phyloP scores from a whole-genome alignment of 1,140 invertebrate species.

The Zaprionus capensis region DNA sequence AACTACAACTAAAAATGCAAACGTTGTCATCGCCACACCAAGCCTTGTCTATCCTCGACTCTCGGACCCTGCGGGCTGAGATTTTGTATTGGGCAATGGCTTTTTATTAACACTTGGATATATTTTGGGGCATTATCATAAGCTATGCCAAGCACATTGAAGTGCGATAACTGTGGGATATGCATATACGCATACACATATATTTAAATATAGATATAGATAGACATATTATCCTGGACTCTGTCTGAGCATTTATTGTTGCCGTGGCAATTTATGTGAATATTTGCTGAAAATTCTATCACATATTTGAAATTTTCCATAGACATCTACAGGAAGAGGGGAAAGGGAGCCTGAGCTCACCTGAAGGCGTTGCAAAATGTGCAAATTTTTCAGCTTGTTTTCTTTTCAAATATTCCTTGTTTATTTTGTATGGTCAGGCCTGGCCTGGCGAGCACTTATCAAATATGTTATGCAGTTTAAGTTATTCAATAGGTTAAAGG shows the following conservation, averaged over 20 bases:
- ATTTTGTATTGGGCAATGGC: slow-evolving; percentile 23
- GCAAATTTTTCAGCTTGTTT: slow-evolving; percentile 34
- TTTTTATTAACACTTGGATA: slow-evolving; percentile 51
- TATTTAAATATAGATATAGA: neutral
- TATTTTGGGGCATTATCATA: slow-evolving; percentile 49
- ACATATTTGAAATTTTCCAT: slow-evolving; percentile 39
- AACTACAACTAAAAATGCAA: slow-evolving; percentile 25
- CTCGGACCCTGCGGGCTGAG: slow-evolving; percentile 20
- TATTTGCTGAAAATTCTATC: slow-evolving; percentile 42
- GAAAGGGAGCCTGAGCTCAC: neutral
- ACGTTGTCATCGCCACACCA: slow-evolving; percentile 3
- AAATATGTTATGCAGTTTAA: slow-evolving; percentile 31
- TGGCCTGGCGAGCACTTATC: slow-evolving; percentile 13
- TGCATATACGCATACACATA: neutral
- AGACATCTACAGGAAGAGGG: slow-evolving; percentile 1
- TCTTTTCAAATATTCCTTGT: slow-evolving; percentile 35
- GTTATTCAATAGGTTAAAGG: slow-evolving; percentile 25
- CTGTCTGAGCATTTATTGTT: slow-evolving; percentile 38
- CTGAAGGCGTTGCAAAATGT: slow-evolving; percentile 35
- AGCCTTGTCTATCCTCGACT: slow-evolving; percentile 12
- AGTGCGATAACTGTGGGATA: slow-evolving; percentile 4
- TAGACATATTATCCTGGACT: neutral
- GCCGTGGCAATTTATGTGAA: slow-evolving; percentile 34
- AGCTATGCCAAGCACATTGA: slow-evolving; percentile 33
- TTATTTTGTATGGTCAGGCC: slow-evolving; percentile 37